Conservation (phyloP, 2,888 invertebrate species). For the Chalcis sispes region DNA sequence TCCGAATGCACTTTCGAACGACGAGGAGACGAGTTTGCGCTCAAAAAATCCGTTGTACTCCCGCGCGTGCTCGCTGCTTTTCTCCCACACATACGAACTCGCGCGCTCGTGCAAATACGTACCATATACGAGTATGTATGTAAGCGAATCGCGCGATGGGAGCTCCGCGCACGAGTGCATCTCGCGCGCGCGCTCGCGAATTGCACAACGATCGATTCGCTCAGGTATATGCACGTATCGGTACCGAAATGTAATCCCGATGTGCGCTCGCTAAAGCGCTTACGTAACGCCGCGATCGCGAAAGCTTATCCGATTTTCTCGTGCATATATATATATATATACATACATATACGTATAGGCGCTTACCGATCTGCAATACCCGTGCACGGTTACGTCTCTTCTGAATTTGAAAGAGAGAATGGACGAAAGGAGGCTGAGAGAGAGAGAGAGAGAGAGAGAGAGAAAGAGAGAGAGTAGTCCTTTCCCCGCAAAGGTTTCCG, state of each 20-base stretch:
- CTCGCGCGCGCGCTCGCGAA: neutral
- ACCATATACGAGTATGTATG: no score
- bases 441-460: conserved; percentile 27
- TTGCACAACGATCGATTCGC: no score
- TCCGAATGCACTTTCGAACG: neutral
- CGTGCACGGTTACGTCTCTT: conserved; percentile 16
- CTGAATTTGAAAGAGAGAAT: conserved; percentile 15
- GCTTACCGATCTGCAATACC: no score
- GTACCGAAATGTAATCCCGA: conserved; percentile 31
- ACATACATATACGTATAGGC: no score
- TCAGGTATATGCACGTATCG: no score
- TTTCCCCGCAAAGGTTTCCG: no score
- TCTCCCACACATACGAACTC: neutral
- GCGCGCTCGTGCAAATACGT: no score
- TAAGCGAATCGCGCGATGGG: no score
- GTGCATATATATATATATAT: no score
- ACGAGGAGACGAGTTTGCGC: neutral
- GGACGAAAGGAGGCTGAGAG: neutral
- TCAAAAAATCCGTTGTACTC: neutral
- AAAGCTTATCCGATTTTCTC: conserved; percentile 21
- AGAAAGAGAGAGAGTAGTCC: neutral
- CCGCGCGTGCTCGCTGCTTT: no score
- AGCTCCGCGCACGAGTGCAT: neutral
- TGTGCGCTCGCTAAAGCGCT: conserved; percentile 11
- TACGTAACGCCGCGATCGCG: conserved; percentile 1